These are phyloP conservation scores for Discoglossus pictus DNA, from an alignment of 2,797 vertebrate genomes.

Conservation along the genomic window DNA sequence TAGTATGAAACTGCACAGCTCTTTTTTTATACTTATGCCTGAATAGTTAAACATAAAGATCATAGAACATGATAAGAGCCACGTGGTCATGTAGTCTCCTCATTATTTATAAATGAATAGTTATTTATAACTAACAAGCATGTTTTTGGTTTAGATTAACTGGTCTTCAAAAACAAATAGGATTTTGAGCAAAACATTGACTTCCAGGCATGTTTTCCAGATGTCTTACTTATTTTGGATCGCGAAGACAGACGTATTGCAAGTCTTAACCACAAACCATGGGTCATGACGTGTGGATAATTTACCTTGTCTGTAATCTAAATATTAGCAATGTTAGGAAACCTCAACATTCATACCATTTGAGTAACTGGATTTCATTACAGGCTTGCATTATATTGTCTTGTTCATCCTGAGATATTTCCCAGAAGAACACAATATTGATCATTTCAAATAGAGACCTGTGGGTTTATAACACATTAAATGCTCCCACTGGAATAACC, in stretches of 20 bases:
- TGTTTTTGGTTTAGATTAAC: not conserved
- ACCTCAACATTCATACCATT: slow-evolving; percentile 25
- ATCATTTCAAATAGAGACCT: too few species aligned
- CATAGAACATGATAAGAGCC: too few species aligned
- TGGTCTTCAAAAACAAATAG: not conserved
- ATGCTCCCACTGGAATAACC: too few species aligned
- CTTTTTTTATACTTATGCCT: too few species aligned
- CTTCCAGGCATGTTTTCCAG: slow-evolving; percentile 14
- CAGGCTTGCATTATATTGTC: not conserved
- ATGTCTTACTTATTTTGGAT: slow-evolving; percentile 23
- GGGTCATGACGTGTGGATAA: not conserved
- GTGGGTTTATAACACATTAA: too few species aligned
- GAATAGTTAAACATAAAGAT: too few species aligned
- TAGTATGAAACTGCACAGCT: too few species aligned
- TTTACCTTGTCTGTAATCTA: slow-evolving; percentile 20
- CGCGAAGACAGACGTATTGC: slow-evolving; percentile 5
- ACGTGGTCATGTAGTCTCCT: too few species aligned
- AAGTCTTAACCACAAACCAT: slow-evolving; percentile 31
- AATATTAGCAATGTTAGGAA: slow-evolving; percentile 25
- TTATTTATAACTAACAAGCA: too few species aligned
- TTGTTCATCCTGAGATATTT: slow-evolving; percentile 1
- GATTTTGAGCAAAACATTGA: not conserved
- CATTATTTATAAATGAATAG: too few species aligned
- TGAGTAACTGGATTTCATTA: not conserved
- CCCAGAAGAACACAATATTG: not conserved